Percentiles rank a stretch among this genome's conserved stretches.
These are phyloP conservation scores for Chelonus formosanus DNA, from an alignment of 2,888 invertebrate species.

Conservation along the genomic window DNA sequence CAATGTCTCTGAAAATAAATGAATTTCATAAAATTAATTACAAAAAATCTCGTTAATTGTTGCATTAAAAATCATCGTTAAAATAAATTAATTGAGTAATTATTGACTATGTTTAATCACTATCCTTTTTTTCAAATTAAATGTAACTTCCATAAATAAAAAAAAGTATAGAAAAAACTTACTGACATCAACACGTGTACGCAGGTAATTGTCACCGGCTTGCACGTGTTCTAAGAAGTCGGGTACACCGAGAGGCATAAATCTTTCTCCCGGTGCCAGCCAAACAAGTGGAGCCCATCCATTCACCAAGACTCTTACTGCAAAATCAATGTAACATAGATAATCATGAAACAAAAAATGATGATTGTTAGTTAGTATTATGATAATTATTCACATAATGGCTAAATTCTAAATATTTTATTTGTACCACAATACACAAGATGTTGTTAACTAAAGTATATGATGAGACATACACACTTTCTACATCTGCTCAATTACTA, in stretches of 20 bases:
- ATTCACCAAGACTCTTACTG: conserved; percentile 64
- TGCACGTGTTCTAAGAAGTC: conserved; percentile 71
- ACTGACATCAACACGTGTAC: conserved; percentile 54
- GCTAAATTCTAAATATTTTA: no score
- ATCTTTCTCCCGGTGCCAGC: conserved; percentile 74
- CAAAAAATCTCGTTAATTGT: no score
- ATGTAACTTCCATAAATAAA: not conserved
- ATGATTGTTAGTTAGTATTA: not conserved
- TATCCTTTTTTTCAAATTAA: no score
- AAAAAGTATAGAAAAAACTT: conserved; percentile 38
- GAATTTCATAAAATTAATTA: no score
- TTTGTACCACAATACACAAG: conserved; percentile 3
- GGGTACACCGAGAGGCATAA: conserved; percentile 71
- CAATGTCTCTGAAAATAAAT: conserved; percentile 56
- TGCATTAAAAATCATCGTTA: no score
- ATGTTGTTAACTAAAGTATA: conserved; percentile 19
- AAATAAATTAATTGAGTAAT: no score
- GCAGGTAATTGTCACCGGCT: conserved; percentile 52
- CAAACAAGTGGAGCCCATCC: conserved; percentile 75
- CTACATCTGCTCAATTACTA: conserved; percentile 42
- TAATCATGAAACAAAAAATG: conserved; percentile 9
- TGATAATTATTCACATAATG: not conserved
- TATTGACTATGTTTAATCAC: no score
- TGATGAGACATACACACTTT: conserved; percentile 39
- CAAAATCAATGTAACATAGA: conserved; percentile 25